phyloP scores from a whole-genome alignment of 2,888 invertebrate species.

The Pyrgus malvae region DNA sequence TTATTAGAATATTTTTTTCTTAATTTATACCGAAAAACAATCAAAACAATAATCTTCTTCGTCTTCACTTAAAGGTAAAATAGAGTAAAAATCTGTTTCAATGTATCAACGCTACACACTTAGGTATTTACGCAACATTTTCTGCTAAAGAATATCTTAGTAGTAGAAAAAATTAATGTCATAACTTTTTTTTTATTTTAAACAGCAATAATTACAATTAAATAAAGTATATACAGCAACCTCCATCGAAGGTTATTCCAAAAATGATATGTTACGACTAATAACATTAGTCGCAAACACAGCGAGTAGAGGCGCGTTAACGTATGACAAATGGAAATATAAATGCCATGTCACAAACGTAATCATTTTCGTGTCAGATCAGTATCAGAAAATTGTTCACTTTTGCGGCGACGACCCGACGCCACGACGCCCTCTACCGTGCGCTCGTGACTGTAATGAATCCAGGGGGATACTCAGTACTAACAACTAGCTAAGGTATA shows the following conservation, averaged over 20 bases:
- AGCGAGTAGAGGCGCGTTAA: constrained; percentile 19
- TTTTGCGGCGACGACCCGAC: constrained; percentile 62
- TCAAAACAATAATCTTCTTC: too few relatives aligned
- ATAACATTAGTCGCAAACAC: constrained; percentile 25
- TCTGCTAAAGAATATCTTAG: too few relatives aligned
- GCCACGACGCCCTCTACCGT: constrained; percentile 55
- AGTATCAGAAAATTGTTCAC: constrained; percentile 77
- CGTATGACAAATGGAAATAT: constrained; percentile 72
- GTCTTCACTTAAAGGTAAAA: too few relatives aligned
- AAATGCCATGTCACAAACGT: constrained; percentile 74
- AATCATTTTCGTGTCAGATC: constrained; percentile 72
- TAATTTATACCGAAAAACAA: too few relatives aligned
- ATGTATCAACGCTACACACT: too few relatives aligned
- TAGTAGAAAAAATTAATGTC: too few relatives aligned
- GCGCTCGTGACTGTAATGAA: constrained; percentile 51
- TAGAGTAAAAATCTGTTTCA: too few relatives aligned
- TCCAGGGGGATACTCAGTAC: constrained; percentile 37
- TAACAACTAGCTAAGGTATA: constrained; percentile 23
- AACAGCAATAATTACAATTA: too few relatives aligned
- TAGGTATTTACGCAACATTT: too few relatives aligned
- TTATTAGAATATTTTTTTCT: too few relatives aligned
- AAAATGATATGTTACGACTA: constrained; percentile 6
- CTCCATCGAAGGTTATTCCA: not conserved
- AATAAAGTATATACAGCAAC: too few relatives aligned
- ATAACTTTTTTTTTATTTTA: too few relatives aligned